Evolutionary conservation across 2,797 vertebrate genomes (phyloP).

Genomic region (Smutsia gigantea): DNA sequence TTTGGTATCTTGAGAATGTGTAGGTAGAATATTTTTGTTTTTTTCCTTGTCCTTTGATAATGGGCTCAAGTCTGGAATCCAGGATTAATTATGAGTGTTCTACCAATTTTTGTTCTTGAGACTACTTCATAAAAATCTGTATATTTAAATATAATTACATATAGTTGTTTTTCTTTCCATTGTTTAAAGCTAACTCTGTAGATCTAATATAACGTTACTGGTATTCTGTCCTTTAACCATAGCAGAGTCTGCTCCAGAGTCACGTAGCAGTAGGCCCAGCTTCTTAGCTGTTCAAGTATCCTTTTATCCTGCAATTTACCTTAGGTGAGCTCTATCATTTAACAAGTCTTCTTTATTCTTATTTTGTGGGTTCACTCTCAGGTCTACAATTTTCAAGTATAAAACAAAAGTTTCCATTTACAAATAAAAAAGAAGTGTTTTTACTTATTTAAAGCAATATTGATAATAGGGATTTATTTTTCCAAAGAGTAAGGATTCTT

Average conservation of each 20-base stretch:
- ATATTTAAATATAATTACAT: background rate
- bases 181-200: conserved; percentile 47
- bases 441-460: conserved; percentile 26
- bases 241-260: conserved; percentile 19
- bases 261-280: background rate
- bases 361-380: conserved; percentile 11
- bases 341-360: conserved; percentile 8
- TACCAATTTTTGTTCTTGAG: conserved; percentile 21
- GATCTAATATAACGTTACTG: background rate
- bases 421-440: background rate
- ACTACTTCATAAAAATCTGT: conserved; percentile 4
- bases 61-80: background rate
- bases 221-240: conserved; percentile 41
- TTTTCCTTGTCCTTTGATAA: background rate
- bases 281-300: background rate
- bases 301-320: background rate
- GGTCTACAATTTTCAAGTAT: conserved; percentile 24
- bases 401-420: conserved; percentile 37
- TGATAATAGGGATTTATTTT: conserved; percentile 49
- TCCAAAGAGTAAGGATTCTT: conserved; percentile 66
- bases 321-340: background rate
- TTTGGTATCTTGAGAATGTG: background rate
- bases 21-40: background rate
- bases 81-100: conserved; percentile 8
- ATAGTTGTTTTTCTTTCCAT: background rate